Base-by-base conservation (phyloP, 2,888 invertebrate species). In the Pheosia tremula region DNA sequence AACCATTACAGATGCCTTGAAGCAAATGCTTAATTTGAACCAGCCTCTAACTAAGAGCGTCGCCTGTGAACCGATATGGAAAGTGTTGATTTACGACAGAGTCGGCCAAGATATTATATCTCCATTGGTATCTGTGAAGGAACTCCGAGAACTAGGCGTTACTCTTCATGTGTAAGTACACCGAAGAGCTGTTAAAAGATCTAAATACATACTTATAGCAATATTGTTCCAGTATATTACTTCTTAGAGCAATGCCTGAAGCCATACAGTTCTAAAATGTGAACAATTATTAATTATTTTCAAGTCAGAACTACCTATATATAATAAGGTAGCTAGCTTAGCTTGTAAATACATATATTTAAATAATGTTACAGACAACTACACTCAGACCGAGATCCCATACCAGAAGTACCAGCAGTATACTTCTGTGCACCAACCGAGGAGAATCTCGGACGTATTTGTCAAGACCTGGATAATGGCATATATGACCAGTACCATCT, bases 51-150 rank as follows among this genome's bases (percentile, higher is more conserved):
- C 96, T 3, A 98, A 97, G 87, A 94, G 95, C 64, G 94, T 96
- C 56, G 95, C 96, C 9, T 95, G 96, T 49, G 98, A 99, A 90
- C 98, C 99, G 38, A 96, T 97, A 11, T 99, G 99, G 99, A 99
- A 99, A 94, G 96, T 99, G 63, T 94, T 99, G 66, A 96, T 99
- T 67, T 99, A 99, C 84, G 99, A 99, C 87, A 95, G 98, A 79
- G 96, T 97, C 74, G 99, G 99, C 4, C 99, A 99, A 92, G 99
- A 99, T 86, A 98, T 99, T 58, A 98, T 99, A 78, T 99, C 99
- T 11, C 99, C 99, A 0, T 91, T 99, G 59, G 95, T 99, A 82
- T 98, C 98, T 36, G 97, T 99, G 24, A 98, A 98, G 88, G 99
- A 99, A 83, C 94, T 99, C 4, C 91, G 99, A 77, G 99, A 99